A percentile compares a stretch with the other conserved stretches of the same genome.
Conservation (phyloP, 1,140 invertebrate genomes). For the Drosophila nigrodunni region DNA sequence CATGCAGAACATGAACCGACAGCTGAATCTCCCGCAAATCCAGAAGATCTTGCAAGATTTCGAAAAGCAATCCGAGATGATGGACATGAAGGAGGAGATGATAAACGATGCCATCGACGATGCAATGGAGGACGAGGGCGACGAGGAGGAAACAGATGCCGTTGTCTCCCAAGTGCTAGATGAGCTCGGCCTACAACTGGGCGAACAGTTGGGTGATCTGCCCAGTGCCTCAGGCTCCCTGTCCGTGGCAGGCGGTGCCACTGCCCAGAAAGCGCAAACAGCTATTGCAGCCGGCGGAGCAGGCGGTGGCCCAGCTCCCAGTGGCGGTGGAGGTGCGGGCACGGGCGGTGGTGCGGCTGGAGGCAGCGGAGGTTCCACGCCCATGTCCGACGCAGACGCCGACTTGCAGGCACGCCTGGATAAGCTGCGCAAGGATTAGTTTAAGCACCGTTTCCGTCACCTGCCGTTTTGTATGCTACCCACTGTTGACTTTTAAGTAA, state of each 20-base stretch:
- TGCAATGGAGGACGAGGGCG: slow-evolving; percentile 98
- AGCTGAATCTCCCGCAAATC: slow-evolving; percentile 99
- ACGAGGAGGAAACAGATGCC: slow-evolving; percentile 99
- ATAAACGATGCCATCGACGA: slow-evolving; percentile 99
- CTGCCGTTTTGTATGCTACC: slow-evolving; percentile 46
- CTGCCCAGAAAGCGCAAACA: slow-evolving; percentile 85
- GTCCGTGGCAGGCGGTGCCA: slow-evolving; percentile 76
- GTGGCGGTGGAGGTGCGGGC: slow-evolving; percentile 85
- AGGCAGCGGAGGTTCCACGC: slow-evolving; percentile 86
- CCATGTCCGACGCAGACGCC: slow-evolving; percentile 94
- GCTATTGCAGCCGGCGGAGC: slow-evolving; percentile 86
- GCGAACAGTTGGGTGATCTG: slow-evolving; percentile 93
- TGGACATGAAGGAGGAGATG: slow-evolving; percentile 99
- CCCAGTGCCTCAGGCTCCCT: slow-evolving; percentile 86
- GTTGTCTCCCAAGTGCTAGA: slow-evolving; percentile 97
- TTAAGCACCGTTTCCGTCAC: slow-evolving; percentile 28
- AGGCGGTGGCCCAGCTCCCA: slow-evolving; percentile 85
- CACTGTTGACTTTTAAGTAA: slow-evolving; percentile 37
- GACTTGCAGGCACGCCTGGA: slow-evolving; percentile 97
- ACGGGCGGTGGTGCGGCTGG: slow-evolving; percentile 85
- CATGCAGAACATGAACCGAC: slow-evolving; percentile 99
- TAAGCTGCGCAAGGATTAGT: slow-evolving; percentile 95
- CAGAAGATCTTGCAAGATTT: slow-evolving; percentile 99
- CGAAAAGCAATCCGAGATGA: slow-evolving; percentile 99
- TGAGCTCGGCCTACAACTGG: slow-evolving; percentile 97